phyloP scores from a whole-genome alignment of 2,797 vertebrate genomes.

The Oryzias sinensis region DNA sequence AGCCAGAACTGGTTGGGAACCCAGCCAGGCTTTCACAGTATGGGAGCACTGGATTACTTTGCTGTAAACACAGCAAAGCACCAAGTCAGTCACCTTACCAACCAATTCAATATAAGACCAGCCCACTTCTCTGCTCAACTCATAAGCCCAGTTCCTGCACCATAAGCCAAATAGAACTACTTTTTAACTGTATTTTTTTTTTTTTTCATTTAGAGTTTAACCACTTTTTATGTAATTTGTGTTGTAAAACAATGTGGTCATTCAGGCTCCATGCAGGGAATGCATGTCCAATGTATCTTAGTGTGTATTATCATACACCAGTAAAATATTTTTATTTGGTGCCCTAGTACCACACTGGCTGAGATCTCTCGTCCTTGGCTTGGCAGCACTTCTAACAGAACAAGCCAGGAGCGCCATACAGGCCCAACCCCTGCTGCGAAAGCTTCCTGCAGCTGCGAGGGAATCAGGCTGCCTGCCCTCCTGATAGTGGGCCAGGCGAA shows the following conservation, averaged over 20 bases:
- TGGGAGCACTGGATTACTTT: constrained; percentile 34
- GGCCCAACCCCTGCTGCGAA: constrained; percentile 71
- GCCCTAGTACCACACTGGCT: constrained; percentile 76
- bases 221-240: too few species aligned
- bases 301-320: constrained; percentile 76
- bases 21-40: constrained; percentile 64
- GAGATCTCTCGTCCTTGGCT: constrained; percentile 77
- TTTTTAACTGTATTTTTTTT: constrained; percentile 11
- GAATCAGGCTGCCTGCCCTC: constrained; percentile 71
- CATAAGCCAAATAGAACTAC: constrained; percentile 5
- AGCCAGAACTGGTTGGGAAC: constrained; percentile 68
- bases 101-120: constrained; percentile 39
- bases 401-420: constrained; percentile 70
- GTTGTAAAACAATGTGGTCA: background rate
- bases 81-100: constrained; percentile 35
- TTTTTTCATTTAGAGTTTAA: too few species aligned
- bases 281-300: constrained; percentile 45
- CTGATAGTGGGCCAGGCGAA: constrained; percentile 63
- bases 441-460: constrained; percentile 71
- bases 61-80: constrained; percentile 30
- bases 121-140: constrained; percentile 23
- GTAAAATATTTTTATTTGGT: constrained; percentile 80
- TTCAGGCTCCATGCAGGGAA: constrained; percentile 29
- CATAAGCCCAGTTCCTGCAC: constrained; percentile 37
- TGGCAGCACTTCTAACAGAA: constrained; percentile 80